phyloP scores from a whole-genome alignment of 2,888 invertebrate species.

The Andrena camellia region DNA sequence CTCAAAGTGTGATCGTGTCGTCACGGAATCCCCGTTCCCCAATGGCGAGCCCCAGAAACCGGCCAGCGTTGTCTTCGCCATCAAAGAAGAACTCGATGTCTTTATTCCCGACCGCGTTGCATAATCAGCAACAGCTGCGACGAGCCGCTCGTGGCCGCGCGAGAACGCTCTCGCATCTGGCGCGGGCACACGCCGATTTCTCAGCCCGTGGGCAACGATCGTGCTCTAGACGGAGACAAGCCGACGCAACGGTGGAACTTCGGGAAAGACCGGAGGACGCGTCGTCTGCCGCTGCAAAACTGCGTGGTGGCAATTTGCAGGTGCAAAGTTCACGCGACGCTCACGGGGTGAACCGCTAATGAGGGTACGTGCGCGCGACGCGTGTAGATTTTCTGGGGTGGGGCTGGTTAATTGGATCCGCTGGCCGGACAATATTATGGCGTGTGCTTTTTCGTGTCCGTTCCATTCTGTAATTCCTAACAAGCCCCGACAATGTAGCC shows the following conservation, averaged over 20 bases:
- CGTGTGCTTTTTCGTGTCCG: constrained; percentile 50
- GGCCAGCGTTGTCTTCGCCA: constrained; percentile 7
- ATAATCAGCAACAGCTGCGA: constrained; percentile 68
- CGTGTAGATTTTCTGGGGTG: constrained; percentile 69
- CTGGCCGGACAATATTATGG: constrained; percentile 40
- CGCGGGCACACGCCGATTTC: constrained; percentile 50
- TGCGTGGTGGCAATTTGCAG: constrained; percentile 74
- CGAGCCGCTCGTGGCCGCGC: constrained; percentile 19
- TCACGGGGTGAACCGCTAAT: constrained; percentile 76
- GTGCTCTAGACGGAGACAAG: neutral
- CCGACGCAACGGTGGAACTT: neutral
- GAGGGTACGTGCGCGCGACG: constrained; percentile 68
- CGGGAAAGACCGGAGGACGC: constrained; percentile 7
- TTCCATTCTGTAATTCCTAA: constrained; percentile 40
- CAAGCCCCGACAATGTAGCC: constrained; percentile 36
- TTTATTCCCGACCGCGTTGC: constrained; percentile 56
- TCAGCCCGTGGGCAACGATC: constrained; percentile 34
- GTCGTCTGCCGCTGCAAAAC: constrained; percentile 14
- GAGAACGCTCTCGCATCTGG: constrained; percentile 52
- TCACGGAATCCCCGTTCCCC: neutral
- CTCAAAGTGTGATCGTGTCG: constrained; percentile 1
- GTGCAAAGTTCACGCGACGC: constrained; percentile 79
- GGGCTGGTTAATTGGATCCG: constrained; percentile 69
- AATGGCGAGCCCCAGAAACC: constrained; percentile 5
- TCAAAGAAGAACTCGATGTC: constrained; percentile 44